These are phyloP conservation scores for Leucophenga varia DNA, from an alignment of 1,140 invertebrate species.

Conservation along the genomic window DNA sequence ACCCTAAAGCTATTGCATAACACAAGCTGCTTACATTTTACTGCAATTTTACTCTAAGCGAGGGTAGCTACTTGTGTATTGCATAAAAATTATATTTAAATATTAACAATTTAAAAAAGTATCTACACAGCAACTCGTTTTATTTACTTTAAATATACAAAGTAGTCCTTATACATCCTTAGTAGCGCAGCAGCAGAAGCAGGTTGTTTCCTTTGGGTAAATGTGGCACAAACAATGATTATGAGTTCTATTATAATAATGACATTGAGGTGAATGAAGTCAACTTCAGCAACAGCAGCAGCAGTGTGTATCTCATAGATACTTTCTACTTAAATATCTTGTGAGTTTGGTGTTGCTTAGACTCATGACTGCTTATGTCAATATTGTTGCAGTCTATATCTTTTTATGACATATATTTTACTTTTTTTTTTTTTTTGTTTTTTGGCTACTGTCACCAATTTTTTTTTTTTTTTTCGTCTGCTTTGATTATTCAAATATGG, in stretches of 20 bases:
- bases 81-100: slow-evolving; percentile 35
- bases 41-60: slow-evolving; percentile 20
- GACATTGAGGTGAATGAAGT: slow-evolving; percentile 8
- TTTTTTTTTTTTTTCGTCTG: too few relatives aligned
- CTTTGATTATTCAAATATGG: too few relatives aligned
- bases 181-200: too few relatives aligned
- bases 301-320: slow-evolving; percentile 1
- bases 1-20: slow-evolving; percentile 7
- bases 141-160: too few relatives aligned
- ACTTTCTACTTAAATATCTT: too few relatives aligned
- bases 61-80: slow-evolving; percentile 18
- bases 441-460: slow-evolving; percentile 52
- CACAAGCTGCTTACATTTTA: slow-evolving; percentile 4
- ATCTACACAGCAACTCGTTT: too few relatives aligned
- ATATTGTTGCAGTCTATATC: slow-evolving; percentile 49
- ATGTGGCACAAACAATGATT: too few relatives aligned
- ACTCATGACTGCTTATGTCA: too few relatives aligned
- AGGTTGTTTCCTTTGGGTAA: too few relatives aligned
- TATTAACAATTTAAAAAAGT: slow-evolving; percentile 28
- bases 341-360: too few relatives aligned
- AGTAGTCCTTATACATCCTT: too few relatives aligned
- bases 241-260: slow-evolving; percentile 21
- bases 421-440: too few relatives aligned
- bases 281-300: not conserved
- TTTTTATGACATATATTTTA: slow-evolving; percentile 51